Evolutionary conservation across 2,797 vertebrate species (phyloP).

Genomic region (Scleropages formosus): DNA sequence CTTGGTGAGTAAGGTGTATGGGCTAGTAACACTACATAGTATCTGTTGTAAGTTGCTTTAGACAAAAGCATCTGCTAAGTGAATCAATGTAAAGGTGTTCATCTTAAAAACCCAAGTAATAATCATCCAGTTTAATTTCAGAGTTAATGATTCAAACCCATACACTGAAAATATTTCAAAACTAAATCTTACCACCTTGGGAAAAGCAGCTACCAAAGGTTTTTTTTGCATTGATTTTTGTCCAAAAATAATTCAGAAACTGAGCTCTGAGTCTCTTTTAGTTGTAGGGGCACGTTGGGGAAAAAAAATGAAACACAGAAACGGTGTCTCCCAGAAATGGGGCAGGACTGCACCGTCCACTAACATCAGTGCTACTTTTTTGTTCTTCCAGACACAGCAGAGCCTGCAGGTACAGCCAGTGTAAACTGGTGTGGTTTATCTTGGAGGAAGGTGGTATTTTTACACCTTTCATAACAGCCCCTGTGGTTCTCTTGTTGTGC

Average conservation of each 20-base stretch:
- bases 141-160: too few species aligned
- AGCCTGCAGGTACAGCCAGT: conserved; percentile 59
- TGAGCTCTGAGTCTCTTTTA: conserved; percentile 49
- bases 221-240: conserved; percentile 8
- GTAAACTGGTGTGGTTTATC: conserved; percentile 59
- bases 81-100: too few species aligned
- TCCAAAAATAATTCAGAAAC: conserved; percentile 28
- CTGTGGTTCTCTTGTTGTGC: conserved; percentile 38
- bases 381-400: conserved; percentile 52
- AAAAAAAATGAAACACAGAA: conserved; percentile 46
- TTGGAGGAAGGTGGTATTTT: conserved; percentile 62
- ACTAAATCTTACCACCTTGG: too few species aligned
- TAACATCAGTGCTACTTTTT: conserved; percentile 64
- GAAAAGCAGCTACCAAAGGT: too few species aligned
- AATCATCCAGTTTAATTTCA: too few species aligned
- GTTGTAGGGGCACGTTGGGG: conserved; percentile 55
- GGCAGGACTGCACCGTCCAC: conserved; percentile 45
- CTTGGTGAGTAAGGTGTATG: too few species aligned
- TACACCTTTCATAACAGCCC: conserved; percentile 61
- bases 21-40: too few species aligned
- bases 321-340: conserved; percentile 49
- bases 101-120: too few species aligned
- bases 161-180: too few species aligned
- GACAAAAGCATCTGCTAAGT: too few species aligned
- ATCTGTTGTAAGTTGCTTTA: too few species aligned